Evolutionary conservation across 2,113 vertebrate genomes (phyloP), one percentile per base, ranked within the genome.

Genomic region (Barbus barbus): DNA sequence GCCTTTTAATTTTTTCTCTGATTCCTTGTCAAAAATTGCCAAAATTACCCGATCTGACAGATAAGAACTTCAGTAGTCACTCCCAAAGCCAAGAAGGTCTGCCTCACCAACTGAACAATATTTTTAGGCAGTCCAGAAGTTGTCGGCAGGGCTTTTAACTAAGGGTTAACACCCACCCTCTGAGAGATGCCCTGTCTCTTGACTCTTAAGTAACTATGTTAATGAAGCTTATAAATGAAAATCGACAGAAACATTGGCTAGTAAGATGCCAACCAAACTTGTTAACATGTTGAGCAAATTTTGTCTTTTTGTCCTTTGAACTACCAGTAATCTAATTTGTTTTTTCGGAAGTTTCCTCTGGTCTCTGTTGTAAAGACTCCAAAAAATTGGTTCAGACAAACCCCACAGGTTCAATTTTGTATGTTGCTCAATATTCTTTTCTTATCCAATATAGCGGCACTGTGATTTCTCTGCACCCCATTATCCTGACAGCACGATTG

Each of bases 381-480:
- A 46, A 67, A 58, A 67, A 78, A 83, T 78, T 18, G 31, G 53
- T 74, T 38, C 31, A n/a, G 31, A 69, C 8, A 48, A 83, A 73
- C 51, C 75, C 61, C 11, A 61, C 63, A 28, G 53, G 56, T 65
- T 69, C 58, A 44, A 41, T 80, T 58, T 73, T 8, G 38, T 4
- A 65, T 33, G 67, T 53, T 56, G 44, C 58, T 24, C 46, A 71
- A 77, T 88, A 76, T 48, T 53, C 53, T 63, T 82, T 84, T 69
- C 63, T 86, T 80, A 84, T 86, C 84, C 84, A 84, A 84, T 86
- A 53, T 71, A 84, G 61, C 13, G 16, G 60, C 69, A 58, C 84
- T 65, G 85, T 44, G 36, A 60, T 86, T 83, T 77, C 46, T 69
- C 41, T 48, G 48, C 76, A 58, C 78, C 60, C 61, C 36, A 63